phyloP scores from a whole-genome alignment of 1,140 invertebrate genomes.

The Orchesella cincta region DNA sequence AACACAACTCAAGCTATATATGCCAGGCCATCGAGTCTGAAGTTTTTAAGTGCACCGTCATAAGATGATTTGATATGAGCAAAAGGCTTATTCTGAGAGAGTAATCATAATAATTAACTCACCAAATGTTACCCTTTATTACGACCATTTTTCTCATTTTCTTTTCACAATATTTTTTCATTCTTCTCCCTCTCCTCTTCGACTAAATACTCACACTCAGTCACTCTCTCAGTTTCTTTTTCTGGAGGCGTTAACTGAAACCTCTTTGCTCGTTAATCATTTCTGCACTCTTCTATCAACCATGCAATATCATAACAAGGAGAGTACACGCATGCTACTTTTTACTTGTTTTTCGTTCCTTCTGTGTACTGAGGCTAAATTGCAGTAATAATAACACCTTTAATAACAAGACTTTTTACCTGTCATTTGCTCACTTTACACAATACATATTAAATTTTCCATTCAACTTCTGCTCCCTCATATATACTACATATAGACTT shows the following conservation, averaged over 20 bases:
- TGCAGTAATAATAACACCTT: not conserved
- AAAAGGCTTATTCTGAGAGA: not conserved
- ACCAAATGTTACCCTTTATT: constrained; percentile 23
- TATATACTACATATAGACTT: too few species aligned
- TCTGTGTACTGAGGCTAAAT: not conserved
- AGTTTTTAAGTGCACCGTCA: not conserved
- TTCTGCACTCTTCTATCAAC: not conserved
- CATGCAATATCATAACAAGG: not conserved
- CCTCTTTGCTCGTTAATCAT: constrained; percentile 5
- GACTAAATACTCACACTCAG: not conserved
- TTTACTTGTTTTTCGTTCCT: not conserved
- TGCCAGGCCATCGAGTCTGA: not conserved
- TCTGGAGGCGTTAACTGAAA: constrained; percentile 5
- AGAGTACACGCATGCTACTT: not conserved
- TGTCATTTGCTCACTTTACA: not conserved
- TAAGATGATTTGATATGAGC: not conserved
- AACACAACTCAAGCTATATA: not conserved
- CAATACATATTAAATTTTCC: not conserved
- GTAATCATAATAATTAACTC: constrained; percentile 15
- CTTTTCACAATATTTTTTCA: not conserved
- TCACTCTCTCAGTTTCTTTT: not conserved
- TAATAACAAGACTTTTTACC: not conserved
- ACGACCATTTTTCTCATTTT: constrained; percentile 13
- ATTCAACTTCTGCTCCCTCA: not conserved
- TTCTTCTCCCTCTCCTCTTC: not conserved